A percentile compares a stretch with the other conserved stretches of the same genome.
Evolutionary conservation across 2,797 vertebrate species (phyloP).

Genomic region (Sebastiscus albofasciatus): DNA sequence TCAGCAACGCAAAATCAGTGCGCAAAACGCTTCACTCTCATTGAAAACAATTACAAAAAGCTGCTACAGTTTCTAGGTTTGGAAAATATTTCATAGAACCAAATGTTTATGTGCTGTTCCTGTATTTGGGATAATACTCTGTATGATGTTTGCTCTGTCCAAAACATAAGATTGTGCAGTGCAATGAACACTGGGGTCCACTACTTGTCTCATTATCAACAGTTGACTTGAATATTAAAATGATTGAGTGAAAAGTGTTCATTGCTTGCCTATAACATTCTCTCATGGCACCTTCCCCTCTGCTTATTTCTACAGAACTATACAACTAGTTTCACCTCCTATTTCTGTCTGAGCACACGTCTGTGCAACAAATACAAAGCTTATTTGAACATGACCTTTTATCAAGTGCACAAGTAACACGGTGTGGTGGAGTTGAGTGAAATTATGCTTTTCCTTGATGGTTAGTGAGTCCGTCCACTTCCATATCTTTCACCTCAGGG

Average conservation of each 20-base stretch:
- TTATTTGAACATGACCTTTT: constrained; percentile 69
- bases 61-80: background rate
- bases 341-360: constrained; percentile 15
- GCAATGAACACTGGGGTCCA: background rate
- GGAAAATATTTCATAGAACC: background rate
- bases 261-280: background rate
- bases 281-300: background rate
- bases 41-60: background rate
- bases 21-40: background rate
- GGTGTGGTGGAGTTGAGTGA: constrained; percentile 54
- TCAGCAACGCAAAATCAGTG: background rate
- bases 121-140: background rate
- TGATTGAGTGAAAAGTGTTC: background rate
- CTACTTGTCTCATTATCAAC: background rate
- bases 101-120: background rate
- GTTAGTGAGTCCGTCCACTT: constrained; percentile 61
- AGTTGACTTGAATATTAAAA: background rate
- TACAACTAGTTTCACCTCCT: constrained; percentile 15
- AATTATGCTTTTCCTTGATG: constrained; percentile 59
- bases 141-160: background rate
- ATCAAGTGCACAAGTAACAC: constrained; percentile 46
- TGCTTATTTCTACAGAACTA: background rate
- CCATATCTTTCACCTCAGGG: constrained; percentile 67
- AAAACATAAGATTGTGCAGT: background rate
- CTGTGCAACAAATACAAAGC: constrained; percentile 43